Conservation (phyloP, 2,797 vertebrate species). For the Notoglanidium macrostoma region DNA sequence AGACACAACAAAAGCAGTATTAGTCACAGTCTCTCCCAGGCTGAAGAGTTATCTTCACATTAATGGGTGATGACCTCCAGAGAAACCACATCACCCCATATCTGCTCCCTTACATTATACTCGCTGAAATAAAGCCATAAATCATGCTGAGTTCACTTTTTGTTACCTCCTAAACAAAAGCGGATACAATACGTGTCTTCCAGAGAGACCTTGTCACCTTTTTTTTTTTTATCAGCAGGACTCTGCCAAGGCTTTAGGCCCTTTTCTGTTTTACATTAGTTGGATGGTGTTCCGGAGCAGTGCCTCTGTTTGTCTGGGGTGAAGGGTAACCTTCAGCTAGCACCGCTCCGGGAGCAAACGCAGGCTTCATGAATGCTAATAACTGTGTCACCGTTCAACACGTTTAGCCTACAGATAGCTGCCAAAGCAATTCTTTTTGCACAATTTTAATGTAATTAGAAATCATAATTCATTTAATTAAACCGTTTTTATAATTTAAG, state of each 20-base stretch:
- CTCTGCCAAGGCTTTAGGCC: slow-evolving; percentile 34
- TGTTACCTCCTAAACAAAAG: slow-evolving; percentile 60
- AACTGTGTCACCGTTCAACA: slow-evolving; percentile 20
- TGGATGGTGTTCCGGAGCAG: slow-evolving; percentile 22
- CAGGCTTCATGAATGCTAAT: slow-evolving; percentile 55
- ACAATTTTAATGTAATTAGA: slow-evolving; percentile 23
- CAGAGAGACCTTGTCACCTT: slow-evolving; percentile 36
- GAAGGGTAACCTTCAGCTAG: slow-evolving; percentile 52
- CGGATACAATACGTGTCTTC: slow-evolving; percentile 13
- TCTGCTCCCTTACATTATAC: slow-evolving; percentile 36
- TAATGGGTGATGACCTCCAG: slow-evolving; percentile 69
- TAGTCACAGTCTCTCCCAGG: slow-evolving; percentile 75
- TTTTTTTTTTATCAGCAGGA: slow-evolving; percentile 46
- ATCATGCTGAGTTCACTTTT: slow-evolving; percentile 75
- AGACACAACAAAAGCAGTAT: slow-evolving; percentile 73
- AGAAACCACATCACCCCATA: slow-evolving; percentile 71
- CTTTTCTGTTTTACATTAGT: slow-evolving; percentile 54
- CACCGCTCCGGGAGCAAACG: slow-evolving; percentile 45
- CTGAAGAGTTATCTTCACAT: slow-evolving; percentile 66
- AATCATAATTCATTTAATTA: slow-evolving; percentile 33
- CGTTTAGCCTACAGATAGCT: slow-evolving; percentile 38
- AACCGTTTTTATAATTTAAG: slow-evolving; percentile 6
- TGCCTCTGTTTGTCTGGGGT: slow-evolving; percentile 43
- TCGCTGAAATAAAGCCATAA: slow-evolving; percentile 71
- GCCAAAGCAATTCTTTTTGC: background rate